These are phyloP conservation scores for Micromussa lordhowensis DNA, from an alignment of 92 coral and sea anemone species.

Conservation along the genomic window DNA sequence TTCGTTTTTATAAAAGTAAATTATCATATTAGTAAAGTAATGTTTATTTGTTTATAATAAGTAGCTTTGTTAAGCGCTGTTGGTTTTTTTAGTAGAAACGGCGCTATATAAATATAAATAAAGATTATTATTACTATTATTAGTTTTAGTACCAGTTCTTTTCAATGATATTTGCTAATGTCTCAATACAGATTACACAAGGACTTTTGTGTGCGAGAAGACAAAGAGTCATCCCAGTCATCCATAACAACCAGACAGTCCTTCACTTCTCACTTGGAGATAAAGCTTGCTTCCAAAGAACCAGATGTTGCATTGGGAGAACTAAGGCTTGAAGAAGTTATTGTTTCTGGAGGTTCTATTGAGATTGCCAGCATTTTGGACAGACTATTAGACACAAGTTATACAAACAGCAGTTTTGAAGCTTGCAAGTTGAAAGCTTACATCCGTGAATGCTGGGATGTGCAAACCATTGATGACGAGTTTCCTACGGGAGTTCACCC, in stretches of 20 bases:
- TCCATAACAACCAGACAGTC: slow-evolving; percentile 83
- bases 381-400: slow-evolving; percentile 55
- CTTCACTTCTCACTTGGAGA: slow-evolving; percentile 77
- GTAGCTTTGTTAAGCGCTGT: no score
- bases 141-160: no score
- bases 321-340: slow-evolving; percentile 67
- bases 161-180: background rate
- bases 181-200: slow-evolving; percentile 64
- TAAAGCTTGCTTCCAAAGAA: slow-evolving; percentile 70
- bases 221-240: slow-evolving; percentile 63
- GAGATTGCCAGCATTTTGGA: slow-evolving; percentile 63
- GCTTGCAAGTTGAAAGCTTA: slow-evolving; percentile 79
- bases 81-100: no score
- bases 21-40: no score
- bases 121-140: no score
- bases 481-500: slow-evolving; percentile 91
- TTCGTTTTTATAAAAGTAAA: no score
- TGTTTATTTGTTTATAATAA: no score
- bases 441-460: slow-evolving; percentile 92
- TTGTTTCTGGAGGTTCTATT: slow-evolving; percentile 56
- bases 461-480: slow-evolving; percentile 73
- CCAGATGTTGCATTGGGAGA: slow-evolving; percentile 55
- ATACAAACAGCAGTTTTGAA: slow-evolving; percentile 74
- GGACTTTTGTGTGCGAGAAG: slow-evolving; percentile 65
- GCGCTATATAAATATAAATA: no score